A percentile compares a stretch with the other conserved stretches of the same genome.
phyloP scores from a whole-genome alignment of 2,113 vertebrate genomes.

The Struthio camelus region DNA sequence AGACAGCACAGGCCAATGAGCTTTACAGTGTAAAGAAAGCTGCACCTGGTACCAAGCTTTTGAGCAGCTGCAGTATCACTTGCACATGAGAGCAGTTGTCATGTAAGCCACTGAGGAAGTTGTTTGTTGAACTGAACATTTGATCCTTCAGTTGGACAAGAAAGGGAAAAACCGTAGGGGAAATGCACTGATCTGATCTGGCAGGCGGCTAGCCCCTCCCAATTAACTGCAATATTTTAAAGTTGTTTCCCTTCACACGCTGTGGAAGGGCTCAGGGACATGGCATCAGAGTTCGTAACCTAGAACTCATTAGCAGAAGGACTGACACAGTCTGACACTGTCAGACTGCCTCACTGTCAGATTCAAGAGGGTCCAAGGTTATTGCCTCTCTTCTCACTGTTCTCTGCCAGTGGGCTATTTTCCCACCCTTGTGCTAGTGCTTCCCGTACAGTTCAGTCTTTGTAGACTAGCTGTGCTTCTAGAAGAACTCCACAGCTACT shows the following conservation, averaged over 20 bases:
- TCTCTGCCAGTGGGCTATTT: background rate
- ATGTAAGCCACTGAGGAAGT: background rate
- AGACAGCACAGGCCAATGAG: background rate
- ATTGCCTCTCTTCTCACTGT: background rate
- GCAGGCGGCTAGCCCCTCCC: background rate
- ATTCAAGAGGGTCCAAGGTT: background rate
- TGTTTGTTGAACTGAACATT: conserved; percentile 3
- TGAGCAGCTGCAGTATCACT: conserved; percentile 39
- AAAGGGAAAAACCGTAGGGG: background rate
- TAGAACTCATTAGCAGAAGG: background rate
- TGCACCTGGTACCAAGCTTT: conserved; percentile 8
- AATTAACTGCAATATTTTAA: background rate
- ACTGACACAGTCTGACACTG: background rate
- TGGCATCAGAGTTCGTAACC: background rate
- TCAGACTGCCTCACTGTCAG: background rate
- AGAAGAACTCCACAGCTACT: conserved; percentile 30
- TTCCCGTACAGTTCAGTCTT: background rate
- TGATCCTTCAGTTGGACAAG: background rate
- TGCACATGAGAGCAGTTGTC: background rate
- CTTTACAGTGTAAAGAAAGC: background rate
- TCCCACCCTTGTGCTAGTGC: background rate
- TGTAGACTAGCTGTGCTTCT: background rate
- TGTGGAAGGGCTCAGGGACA: background rate
- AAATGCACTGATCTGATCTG: background rate
- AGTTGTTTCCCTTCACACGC: background rate